These are phyloP conservation scores for Perca schrenkii DNA, from an alignment of 2,113 vertebrate species.

Conservation along the genomic window DNA sequence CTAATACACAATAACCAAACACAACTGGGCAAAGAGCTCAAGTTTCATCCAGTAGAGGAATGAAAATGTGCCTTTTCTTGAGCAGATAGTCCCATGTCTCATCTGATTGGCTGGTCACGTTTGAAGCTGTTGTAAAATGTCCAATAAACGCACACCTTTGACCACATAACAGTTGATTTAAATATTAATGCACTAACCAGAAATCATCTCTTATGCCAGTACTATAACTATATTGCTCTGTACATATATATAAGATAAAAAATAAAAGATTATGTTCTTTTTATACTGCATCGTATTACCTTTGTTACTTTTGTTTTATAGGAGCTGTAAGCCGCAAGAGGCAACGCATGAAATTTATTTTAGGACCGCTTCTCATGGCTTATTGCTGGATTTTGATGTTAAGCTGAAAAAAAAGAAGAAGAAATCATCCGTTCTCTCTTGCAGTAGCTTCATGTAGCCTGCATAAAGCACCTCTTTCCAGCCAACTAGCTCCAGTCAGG, in stretches of 20 bases:
- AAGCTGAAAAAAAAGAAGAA: not conserved
- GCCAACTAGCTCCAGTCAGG: slow-evolving; percentile 49
- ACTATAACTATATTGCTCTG: slow-evolving; percentile 50
- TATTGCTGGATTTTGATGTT: slow-evolving; percentile 46
- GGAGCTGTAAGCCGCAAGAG: slow-evolving; percentile 48
- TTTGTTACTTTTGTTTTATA: slow-evolving; percentile 57
- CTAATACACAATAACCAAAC: slow-evolving; percentile 56
- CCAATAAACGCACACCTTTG: slow-evolving; percentile 68
- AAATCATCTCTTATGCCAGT: slow-evolving; percentile 50
- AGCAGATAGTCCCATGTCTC: not conserved
- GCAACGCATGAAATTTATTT: slow-evolving; percentile 37
- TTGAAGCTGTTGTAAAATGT: slow-evolving; percentile 61
- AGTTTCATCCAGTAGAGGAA: slow-evolving; percentile 26
- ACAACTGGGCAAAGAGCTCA: slow-evolving; percentile 31
- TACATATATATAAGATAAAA: slow-evolving; percentile 48
- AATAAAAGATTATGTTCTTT: slow-evolving; percentile 59
- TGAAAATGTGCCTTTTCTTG: not conserved
- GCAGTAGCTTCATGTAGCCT: slow-evolving; percentile 46
- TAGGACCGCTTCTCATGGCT: slow-evolving; percentile 27
- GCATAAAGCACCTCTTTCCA: slow-evolving; percentile 55
- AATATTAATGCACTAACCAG: slow-evolving; percentile 62
- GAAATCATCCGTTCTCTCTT: slow-evolving; percentile 5
- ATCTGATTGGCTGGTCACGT: slow-evolving; percentile 63
- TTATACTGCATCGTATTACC: slow-evolving; percentile 39
- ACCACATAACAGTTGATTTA: slow-evolving; percentile 62